Conservation (phyloP, 2,888 invertebrate genomes). For the Fragum fragum region DNA sequence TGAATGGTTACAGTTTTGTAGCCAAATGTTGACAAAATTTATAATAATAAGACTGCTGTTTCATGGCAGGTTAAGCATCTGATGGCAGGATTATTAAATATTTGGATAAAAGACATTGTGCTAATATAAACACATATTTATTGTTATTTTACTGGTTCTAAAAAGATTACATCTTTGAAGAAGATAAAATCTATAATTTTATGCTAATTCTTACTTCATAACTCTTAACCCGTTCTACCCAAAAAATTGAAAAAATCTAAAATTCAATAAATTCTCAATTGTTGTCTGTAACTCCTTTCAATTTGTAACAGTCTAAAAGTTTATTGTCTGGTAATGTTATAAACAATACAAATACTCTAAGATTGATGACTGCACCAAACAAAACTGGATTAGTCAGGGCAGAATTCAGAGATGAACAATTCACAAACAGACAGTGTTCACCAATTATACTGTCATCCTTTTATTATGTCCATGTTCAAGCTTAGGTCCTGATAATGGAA, state of each 20-base stretch:
- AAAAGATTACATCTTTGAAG: slow-evolving; percentile 1
- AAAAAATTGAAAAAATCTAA: no score
- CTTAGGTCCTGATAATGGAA: slow-evolving; percentile 40
- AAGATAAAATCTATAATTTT: slow-evolving; percentile 21
- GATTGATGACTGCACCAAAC: slow-evolving; percentile 41
- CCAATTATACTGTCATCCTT: slow-evolving; percentile 67
- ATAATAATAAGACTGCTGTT: slow-evolving; percentile 5
- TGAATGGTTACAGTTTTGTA: no score
- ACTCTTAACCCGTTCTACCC: no score
- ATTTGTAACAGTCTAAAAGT: no score
- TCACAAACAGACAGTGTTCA: slow-evolving; percentile 55
- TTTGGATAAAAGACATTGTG: slow-evolving; percentile 26
- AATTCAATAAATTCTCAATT: no score
- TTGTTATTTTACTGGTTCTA: slow-evolving; percentile 20
- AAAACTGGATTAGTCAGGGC: slow-evolving; percentile 21
- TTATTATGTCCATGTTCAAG: slow-evolving; percentile 51
- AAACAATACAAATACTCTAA: slow-evolving; percentile 1
- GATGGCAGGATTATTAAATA: slow-evolving; percentile 24
- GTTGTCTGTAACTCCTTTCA: no score
- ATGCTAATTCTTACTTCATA: slow-evolving; percentile 10
- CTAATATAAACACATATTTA: slow-evolving; percentile 20
- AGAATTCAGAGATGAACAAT: slow-evolving; percentile 48
- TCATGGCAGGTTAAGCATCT: slow-evolving; percentile 14
- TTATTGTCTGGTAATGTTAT: no score
- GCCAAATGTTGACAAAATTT: neutral